Evolutionary conservation across 2,888 invertebrate species (phyloP).

Genomic region (Drosophila neonasuta): DNA sequence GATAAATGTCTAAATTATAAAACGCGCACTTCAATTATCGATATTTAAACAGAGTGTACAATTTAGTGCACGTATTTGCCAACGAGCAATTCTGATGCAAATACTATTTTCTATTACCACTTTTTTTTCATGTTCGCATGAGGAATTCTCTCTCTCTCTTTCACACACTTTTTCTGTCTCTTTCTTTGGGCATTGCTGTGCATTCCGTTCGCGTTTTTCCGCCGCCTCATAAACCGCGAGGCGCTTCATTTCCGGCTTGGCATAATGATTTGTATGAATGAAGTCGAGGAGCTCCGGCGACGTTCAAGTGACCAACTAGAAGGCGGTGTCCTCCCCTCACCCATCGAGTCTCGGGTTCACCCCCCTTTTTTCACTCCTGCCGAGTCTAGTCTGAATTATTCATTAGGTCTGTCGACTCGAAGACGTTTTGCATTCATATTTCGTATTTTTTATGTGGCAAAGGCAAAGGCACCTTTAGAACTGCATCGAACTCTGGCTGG

Average conservation of each 20-base stretch:
- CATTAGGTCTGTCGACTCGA: constrained; percentile 53
- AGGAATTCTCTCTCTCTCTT: not conserved
- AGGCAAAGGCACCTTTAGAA: constrained; percentile 11
- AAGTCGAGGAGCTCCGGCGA: constrained; percentile 48
- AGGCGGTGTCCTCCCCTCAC: constrained; percentile 19
- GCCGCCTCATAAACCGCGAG: constrained; percentile 60
- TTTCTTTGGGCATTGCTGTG: not conserved
- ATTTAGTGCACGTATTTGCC: not conserved
- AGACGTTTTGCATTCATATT: constrained; percentile 56
- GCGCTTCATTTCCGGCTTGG: constrained; percentile 70
- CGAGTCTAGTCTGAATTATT: constrained; percentile 63
- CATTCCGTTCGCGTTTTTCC: constrained; percentile 37
- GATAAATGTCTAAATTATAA: too few species aligned
- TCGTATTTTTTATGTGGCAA: constrained; percentile 13
- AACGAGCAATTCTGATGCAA: constrained; percentile 59
- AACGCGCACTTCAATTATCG: not conserved
- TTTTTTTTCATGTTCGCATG: constrained; percentile 26
- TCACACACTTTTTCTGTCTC: not conserved
- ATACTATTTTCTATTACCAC: constrained; percentile 28
- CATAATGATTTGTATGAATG: constrained; percentile 73
- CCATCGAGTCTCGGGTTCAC: too few species aligned
- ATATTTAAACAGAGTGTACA: constrained; percentile 4
- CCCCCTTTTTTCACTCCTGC: not conserved
- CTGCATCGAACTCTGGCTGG: constrained; percentile 3
- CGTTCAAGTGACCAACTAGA: constrained; percentile 56